These are phyloP conservation scores for Albula glossodonta DNA, from an alignment of 2,113 vertebrate genomes.

Conservation along the genomic window DNA sequence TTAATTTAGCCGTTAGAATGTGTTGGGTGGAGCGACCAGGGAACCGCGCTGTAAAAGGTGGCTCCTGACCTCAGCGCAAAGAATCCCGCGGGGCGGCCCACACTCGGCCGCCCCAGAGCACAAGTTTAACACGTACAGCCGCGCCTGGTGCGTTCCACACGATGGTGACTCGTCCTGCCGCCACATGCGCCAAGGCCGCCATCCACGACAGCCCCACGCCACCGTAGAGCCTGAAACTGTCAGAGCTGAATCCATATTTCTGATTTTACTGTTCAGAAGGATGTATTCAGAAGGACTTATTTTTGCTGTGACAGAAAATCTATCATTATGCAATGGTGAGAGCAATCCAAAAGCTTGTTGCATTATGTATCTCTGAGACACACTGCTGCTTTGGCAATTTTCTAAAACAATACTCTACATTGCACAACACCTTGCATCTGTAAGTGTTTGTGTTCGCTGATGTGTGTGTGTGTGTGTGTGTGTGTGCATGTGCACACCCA, in stretches of 20 bases:
- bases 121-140: not conserved
- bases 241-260: too few species aligned
- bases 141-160: not conserved
- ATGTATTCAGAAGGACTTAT: too few species aligned
- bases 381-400: not conserved
- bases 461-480: not conserved
- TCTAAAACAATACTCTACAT: not conserved
- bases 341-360: not conserved
- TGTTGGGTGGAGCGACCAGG: slow-evolving; percentile 31
- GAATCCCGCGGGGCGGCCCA: not conserved
- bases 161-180: too few species aligned
- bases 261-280: too few species aligned
- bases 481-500: not conserved
- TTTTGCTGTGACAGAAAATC: not conserved
- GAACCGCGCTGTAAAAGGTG: not conserved
- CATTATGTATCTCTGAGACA: not conserved
- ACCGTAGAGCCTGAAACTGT: too few species aligned
- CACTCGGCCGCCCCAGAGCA: not conserved
- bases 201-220: too few species aligned
- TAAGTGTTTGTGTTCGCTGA: not conserved
- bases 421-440: not conserved
- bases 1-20: slow-evolving; percentile 25
- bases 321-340: not conserved
- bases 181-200: not conserved
- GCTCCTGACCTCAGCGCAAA: not conserved